These are phyloP conservation scores for Callinectes sapidus DNA, from an alignment of 2,888 invertebrate species.

Conservation along the genomic window DNA sequence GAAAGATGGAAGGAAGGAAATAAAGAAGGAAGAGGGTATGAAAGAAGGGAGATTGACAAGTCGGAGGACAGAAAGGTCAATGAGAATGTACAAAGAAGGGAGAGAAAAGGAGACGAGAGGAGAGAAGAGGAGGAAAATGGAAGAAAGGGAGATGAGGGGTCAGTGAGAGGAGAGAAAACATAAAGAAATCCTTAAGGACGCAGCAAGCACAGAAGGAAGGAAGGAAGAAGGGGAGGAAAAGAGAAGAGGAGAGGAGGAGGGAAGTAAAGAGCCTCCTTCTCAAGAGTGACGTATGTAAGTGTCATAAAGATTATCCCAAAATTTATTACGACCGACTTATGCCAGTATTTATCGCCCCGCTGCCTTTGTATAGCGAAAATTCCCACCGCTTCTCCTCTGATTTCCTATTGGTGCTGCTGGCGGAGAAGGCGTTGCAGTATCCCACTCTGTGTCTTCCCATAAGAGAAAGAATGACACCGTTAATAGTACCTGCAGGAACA, in stretches of 20 bases:
- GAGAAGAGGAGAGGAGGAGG: background rate
- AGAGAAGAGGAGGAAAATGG: background rate
- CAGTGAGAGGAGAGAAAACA: background rate
- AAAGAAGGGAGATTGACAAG: background rate
- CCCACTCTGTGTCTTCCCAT: background rate
- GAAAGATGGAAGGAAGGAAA: background rate
- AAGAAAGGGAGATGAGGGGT: background rate
- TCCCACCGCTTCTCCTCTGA: background rate
- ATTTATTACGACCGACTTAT: slow-evolving; percentile 30
- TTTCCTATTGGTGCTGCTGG: background rate
- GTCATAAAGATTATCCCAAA: slow-evolving; percentile 32
- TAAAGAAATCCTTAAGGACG: background rate
- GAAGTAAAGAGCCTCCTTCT: background rate
- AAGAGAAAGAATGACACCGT: background rate
- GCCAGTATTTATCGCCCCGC: slow-evolving; percentile 30
- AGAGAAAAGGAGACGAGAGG: background rate
- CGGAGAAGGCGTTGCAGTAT: background rate
- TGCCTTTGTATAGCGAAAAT: slow-evolving; percentile 2
- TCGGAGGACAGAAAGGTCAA: background rate
- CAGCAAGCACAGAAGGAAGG: background rate
- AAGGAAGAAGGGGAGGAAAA: slow-evolving; percentile 15
- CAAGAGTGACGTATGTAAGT: slow-evolving; percentile 12
- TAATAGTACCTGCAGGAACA: background rate
- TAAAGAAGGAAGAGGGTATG: background rate
- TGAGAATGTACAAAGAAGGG: background rate